These are phyloP conservation scores for Andrena bicolor DNA, from an alignment of 2,888 invertebrate species.

Conservation along the genomic window DNA sequence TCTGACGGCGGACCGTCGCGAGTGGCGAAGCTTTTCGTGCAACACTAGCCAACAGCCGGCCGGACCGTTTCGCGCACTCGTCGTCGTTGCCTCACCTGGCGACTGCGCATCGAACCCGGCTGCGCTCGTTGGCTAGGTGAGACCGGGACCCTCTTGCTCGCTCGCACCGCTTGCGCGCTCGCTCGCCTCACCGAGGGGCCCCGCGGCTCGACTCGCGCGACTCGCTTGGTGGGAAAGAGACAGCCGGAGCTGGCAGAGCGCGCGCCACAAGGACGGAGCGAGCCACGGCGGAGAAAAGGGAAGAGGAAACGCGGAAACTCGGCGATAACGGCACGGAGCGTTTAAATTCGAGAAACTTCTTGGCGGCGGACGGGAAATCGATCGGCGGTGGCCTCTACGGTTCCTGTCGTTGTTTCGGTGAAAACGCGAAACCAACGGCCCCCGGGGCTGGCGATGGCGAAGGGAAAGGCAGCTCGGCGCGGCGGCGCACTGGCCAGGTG, in stretches of 20 bases:
- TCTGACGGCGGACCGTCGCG: conserved; percentile 61
- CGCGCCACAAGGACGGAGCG: conserved; percentile 9
- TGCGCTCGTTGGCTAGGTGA: conserved; percentile 58
- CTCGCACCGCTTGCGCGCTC: conserved; percentile 11
- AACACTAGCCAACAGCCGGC: conserved; percentile 62
- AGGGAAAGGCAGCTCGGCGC: conserved; percentile 80
- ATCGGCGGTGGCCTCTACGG: neutral
- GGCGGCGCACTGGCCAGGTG: conserved; percentile 77
- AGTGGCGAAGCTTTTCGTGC: conserved; percentile 58
- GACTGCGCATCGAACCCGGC: conserved; percentile 79
- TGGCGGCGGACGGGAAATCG: neutral
- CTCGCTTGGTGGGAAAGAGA: conserved; percentile 12
- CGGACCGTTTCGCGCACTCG: conserved; percentile 64
- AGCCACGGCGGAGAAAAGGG: neutral
- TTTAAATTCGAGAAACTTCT: conserved; percentile 37
- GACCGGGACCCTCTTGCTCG: conserved; percentile 43
- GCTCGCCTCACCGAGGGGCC: neutral
- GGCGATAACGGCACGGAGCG: conserved; percentile 28
- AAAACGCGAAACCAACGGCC: conserved; percentile 34
- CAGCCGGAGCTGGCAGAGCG: neutral
- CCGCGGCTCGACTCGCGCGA: conserved; percentile 10
- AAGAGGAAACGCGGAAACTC: conserved; percentile 49
- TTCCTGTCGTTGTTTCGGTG: conserved; percentile 15
- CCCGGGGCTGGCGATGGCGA: conserved; percentile 71
- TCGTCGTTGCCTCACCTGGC: conserved; percentile 82